Base-by-base conservation (phyloP, 2,797 vertebrate species). In the Pampus argenteus region DNA sequence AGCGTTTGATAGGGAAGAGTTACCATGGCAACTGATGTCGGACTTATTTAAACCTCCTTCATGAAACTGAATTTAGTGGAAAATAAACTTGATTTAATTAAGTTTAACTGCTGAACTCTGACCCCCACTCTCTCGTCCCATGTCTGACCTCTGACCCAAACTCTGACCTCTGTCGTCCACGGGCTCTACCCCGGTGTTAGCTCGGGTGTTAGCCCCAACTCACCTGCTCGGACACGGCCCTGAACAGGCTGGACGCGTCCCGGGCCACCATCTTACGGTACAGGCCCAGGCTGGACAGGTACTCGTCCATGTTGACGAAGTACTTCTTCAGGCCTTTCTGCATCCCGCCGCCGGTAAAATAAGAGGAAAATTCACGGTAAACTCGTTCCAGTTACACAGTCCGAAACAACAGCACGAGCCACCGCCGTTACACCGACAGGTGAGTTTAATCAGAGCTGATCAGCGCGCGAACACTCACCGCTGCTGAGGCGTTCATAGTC, bases 191-290 rank as follows among this genome's bases (percentile, higher is more conserved):
- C n/a, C 1, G 34, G 6, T 3, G 38, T 18, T n/a, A 13, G 25
- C 52, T 29, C 23, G 26, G 5, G n/a, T n/a, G n/a, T n/a, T n/a
- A n/a, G n/a, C n/a, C n/a, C n/a, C n/a, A n/a, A n/a, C 86, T 84
- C 90, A 98, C 97, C 96, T 98, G 97, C 81, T 99, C 97, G 0
- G 97, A 97, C 84, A 98, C 94, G 20, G 97, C 96, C 64, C 98
- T 90, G 91, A 98, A 99, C 55, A 98, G 94, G 63, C 96, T 98
- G 45, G 97, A 97, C 31, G 96, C 96, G 87, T 99, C 98, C 73
- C 97, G 95, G 13, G 97, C 96, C 77, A 96, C 96, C 92, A 97
- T 96, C 91, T 99, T 99, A 69, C 97, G 89, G 91, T 97, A 98
- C 47, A 99, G 94, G 1, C 97, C 96, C 78, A 97, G 90, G 67